phyloP scores from a whole-genome alignment of 2,113 vertebrate species.

The Todiramphus saurophagus region DNA sequence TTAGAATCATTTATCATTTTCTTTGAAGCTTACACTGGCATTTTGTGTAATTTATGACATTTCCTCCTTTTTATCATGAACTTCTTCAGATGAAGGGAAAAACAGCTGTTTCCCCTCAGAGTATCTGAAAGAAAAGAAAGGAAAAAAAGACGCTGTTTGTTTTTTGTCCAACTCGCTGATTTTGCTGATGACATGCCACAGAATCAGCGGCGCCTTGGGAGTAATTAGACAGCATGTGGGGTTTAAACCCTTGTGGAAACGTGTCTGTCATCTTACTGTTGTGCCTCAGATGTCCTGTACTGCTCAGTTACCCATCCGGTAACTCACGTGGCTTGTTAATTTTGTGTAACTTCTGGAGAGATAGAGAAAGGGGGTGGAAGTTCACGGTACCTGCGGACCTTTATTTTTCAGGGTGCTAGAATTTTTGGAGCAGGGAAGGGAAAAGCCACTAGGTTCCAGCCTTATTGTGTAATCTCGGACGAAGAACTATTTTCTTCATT shows the following conservation, averaged over 20 bases:
- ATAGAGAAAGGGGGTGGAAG: background rate
- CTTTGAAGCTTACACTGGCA: conserved; percentile 78
- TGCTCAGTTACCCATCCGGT: conserved; percentile 50
- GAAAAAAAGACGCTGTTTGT: conserved; percentile 68
- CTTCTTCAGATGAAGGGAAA: conserved; percentile 76
- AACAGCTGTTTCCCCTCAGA: conserved; percentile 75
- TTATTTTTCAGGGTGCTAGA: background rate
- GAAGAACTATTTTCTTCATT: background rate
- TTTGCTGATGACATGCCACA: conserved; percentile 67
- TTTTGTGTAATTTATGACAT: conserved; percentile 80
- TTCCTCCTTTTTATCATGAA: conserved; percentile 75
- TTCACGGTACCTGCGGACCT: background rate
- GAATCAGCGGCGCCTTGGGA: conserved; percentile 56
- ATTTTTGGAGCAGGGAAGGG: background rate
- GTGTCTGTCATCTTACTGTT: conserved; percentile 59
- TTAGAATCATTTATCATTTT: conserved; percentile 81
- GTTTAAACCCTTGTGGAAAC: conserved; percentile 55
- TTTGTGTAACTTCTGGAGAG: background rate
- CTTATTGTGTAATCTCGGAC: background rate
- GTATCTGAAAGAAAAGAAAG: conserved; percentile 61
- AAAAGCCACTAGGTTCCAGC: background rate
- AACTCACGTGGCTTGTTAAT: conserved; percentile 34
- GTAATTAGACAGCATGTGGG: conserved; percentile 54
- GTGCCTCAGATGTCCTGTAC: conserved; percentile 64
- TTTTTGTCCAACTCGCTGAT: conserved; percentile 61